These are phyloP conservation scores for Spongia lamella DNA, from an alignment of 37 sponge, comb jelly and placozoan species.

Conservation along the genomic window DNA sequence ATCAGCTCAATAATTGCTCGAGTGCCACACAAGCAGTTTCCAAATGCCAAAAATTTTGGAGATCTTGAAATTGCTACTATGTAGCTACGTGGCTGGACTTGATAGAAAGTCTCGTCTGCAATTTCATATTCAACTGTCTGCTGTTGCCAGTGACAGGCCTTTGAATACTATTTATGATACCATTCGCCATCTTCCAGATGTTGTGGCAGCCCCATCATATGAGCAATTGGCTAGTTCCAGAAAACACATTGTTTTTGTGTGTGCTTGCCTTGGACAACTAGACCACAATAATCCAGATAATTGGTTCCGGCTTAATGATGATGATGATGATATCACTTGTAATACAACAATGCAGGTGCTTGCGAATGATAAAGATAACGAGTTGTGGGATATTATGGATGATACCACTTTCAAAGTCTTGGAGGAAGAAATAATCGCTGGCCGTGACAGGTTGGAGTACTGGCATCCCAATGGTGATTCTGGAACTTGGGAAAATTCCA, in stretches of 20 bases:
- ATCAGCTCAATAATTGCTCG: neutral
- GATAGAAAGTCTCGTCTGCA: conserved; percentile 4
- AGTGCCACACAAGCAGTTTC: neutral
- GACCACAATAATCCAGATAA: conserved; percentile 38
- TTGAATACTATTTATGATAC: neutral
- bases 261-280: conserved; percentile 43
- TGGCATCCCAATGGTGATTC: neutral
- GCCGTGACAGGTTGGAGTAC: conserved; percentile 13
- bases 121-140: conserved; percentile 49
- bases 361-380: conserved; percentile 35
- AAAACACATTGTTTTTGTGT: conserved; percentile 23
- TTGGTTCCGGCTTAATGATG: conserved; percentile 34
- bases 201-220: conserved; percentile 7
- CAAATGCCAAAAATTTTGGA: neutral
- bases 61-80: conserved; percentile 41
- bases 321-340: conserved; percentile 25
- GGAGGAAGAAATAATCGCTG: neutral
- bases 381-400: conserved; percentile 43
- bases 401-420: conserved; percentile 16
- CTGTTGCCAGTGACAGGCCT: conserved; percentile 24
- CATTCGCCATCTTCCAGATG: conserved; percentile 14
- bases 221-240: conserved; percentile 13
- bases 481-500: neutral
- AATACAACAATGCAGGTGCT: conserved; percentile 34
- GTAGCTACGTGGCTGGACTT: conserved; percentile 42